A percentile compares a stretch with the other conserved stretches of the same genome.
Conservation (phyloP, 2,888 invertebrate genomes). For the Philhelius pedissequus region DNA sequence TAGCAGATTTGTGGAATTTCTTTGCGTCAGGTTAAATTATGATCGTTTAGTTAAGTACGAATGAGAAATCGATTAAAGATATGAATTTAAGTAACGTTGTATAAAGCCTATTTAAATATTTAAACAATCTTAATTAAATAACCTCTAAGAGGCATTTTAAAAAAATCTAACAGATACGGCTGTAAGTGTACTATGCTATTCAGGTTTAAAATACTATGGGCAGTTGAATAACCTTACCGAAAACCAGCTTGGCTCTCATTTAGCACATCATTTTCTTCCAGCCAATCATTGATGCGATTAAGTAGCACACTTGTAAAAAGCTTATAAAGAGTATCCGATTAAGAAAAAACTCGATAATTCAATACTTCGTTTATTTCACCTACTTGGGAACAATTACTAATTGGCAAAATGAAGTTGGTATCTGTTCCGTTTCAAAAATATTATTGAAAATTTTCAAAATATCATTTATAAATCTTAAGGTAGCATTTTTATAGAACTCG, state of each 20-base stretch:
- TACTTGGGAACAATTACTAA: background rate
- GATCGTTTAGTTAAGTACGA: no score
- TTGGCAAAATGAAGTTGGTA: background rate
- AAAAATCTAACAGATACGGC: no score
- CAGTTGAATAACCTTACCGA: no score
- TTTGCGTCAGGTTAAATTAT: no score
- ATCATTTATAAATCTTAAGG: background rate
- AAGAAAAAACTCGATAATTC: background rate
- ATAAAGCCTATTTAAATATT: no score
- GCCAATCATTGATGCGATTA: background rate
- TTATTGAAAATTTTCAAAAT: background rate
- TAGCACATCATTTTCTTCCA: background rate
- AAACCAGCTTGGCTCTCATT: background rate
- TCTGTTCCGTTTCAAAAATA: background rate
- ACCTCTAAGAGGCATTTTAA: no score
- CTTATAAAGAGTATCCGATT: background rate
- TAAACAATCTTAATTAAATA: no score
- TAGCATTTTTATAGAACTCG: background rate
- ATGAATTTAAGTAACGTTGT: no score
- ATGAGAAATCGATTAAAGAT: no score
- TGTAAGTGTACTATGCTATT: no score
- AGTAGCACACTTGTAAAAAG: background rate
- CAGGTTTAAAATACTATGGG: no score
- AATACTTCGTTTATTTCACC: background rate
- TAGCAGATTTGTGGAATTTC: no score